Base-by-base conservation (phyloP, 2,113 vertebrate species). In the Danio rerio region DNA sequence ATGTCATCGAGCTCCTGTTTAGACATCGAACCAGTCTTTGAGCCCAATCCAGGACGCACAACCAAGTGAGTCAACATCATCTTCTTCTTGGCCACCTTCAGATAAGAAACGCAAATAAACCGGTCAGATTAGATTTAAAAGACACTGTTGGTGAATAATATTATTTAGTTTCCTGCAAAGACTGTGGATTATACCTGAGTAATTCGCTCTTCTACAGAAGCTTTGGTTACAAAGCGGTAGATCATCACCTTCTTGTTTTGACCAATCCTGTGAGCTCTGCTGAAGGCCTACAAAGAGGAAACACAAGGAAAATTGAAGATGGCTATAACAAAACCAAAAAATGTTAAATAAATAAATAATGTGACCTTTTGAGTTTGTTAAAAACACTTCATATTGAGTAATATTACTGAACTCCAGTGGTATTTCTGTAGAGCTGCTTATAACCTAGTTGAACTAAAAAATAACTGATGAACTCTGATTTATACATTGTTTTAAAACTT, bases 231-330 rank as follows among this genome's bases (percentile, higher is more conserved):
- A 80, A 99, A 99, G 81, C 98, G 96, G 86, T 99, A 99, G 85
- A 99, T 99, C 98, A 99, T 99, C 86, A 99, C 98, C 87, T 99
- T 99, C 90, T 92, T 97, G 92, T 98, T 98, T 74, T 99, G 98
- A 63, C 98, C 98, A 84, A 99, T 99, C 83, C 98, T 96, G 90
- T 99, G 98, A 83, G 98, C 98, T 93, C 98, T 95, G 91, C 98
- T 99, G 89, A 99, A 99, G 13, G 98, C 98, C 97, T 98, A 81
- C 74, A 79, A 11, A 61, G 21, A 58, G 13, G 40, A 31, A 31
- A 31, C 31, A 31, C 31, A 31, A 49, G 21, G 10, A 5, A 9
- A 52, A 0, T 12, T 50, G 5, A 16, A 40, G 20, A 59, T 20
- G 56, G 11, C 13, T 40, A 10, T 16, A 6, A 18, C n/a, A 40